Percentiles rank a stretch among this genome's conserved stretches.
Conservation (phyloP, 2,888 invertebrate species). For the Pasiphila rectangulata region DNA sequence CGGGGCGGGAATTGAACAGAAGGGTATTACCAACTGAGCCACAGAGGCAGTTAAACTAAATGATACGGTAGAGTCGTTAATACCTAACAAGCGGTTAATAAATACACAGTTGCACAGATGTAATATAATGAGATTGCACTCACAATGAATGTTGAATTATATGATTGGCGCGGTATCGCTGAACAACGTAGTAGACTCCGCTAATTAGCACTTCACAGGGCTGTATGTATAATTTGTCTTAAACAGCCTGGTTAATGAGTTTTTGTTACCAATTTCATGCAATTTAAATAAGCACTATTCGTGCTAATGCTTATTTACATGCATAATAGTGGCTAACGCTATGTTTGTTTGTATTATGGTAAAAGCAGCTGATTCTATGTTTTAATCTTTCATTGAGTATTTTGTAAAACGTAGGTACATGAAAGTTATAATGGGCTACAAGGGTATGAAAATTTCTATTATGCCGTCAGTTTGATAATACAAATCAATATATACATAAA, state of each 20-base stretch:
- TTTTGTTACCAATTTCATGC: constrained; percentile 43
- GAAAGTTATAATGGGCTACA: too few species aligned
- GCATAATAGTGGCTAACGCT: constrained; percentile 27
- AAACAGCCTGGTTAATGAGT: constrained; percentile 42
- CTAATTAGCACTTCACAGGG: constrained; percentile 39
- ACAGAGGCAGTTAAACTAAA: background rate
- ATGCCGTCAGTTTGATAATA: too few species aligned
- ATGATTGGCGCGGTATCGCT: constrained; percentile 33
- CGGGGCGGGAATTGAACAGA: too few species aligned
- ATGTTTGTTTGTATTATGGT: too few species aligned
- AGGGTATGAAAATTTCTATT: too few species aligned
- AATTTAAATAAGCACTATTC: constrained; percentile 38
- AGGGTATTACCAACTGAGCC: too few species aligned
- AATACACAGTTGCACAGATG: constrained; percentile 29
- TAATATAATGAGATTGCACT: constrained; percentile 33
- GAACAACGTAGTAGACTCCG: constrained; percentile 40
- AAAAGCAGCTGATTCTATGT: too few species aligned
- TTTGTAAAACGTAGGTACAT: too few species aligned
- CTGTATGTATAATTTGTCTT: constrained; percentile 42
- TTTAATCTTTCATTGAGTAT: too few species aligned
- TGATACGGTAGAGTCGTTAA: background rate
- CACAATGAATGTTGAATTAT: constrained; percentile 34
- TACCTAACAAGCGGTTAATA: constrained; percentile 31
- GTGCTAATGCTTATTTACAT: constrained; percentile 36
- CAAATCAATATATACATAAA: too few species aligned